Evolutionary conservation across 2,113 vertebrate species (phyloP).

Genomic region (Pseudolaguvia tuberculata): DNA sequence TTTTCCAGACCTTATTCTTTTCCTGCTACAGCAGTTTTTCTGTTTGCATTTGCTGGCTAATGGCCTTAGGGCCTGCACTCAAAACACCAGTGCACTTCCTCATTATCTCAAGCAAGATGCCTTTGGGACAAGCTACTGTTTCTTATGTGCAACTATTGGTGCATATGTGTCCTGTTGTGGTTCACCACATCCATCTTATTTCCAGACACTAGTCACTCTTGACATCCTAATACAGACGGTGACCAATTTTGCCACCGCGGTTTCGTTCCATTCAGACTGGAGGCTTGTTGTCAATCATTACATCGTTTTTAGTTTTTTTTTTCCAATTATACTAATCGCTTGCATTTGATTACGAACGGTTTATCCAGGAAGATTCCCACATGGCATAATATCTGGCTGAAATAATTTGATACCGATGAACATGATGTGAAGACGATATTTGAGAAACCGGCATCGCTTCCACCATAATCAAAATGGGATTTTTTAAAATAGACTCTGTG

Average conservation of each 20-base stretch:
- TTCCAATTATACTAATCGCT: neutral
- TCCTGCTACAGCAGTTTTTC: slow-evolving; percentile 42
- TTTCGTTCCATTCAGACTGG: neutral
- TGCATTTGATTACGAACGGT: neutral
- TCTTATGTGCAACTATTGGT: slow-evolving; percentile 6
- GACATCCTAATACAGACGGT: neutral
- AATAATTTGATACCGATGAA: neutral
- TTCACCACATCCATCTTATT: slow-evolving; percentile 22
- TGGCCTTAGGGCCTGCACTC: slow-evolving; percentile 39
- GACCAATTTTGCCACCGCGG: neutral
- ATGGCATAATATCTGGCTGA: neutral
- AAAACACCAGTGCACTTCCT: slow-evolving; percentile 37
- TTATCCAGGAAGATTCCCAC: neutral
- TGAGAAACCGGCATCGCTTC: neutral
- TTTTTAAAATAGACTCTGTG: neutral
- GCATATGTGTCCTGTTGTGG: slow-evolving; percentile 6
- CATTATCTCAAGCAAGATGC: slow-evolving; percentile 30
- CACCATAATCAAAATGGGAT: neutral
- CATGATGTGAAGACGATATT: neutral
- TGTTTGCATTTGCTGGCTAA: slow-evolving; percentile 34
- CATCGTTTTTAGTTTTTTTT: too few relatives aligned
- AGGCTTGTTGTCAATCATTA: neutral
- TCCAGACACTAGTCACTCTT: neutral
- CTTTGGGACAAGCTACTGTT: slow-evolving; percentile 15
- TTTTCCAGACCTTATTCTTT: slow-evolving; percentile 59